Conservation (phyloP, 2,888 invertebrate species). For the Tachystola acroxantha region DNA sequence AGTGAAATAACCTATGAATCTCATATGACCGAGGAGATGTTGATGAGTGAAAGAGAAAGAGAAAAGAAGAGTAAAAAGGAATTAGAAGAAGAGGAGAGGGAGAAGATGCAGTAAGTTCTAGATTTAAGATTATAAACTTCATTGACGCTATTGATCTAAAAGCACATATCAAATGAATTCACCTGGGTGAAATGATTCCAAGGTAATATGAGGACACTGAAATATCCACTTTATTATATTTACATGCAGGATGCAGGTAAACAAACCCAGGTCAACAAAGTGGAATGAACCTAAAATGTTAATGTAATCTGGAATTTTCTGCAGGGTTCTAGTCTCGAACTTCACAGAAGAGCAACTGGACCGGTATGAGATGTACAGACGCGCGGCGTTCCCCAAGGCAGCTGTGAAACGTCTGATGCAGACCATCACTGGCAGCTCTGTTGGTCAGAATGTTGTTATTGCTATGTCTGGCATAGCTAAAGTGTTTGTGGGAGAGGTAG, state of each 20-base stretch:
- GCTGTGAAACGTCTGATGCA: conserved; percentile 98
- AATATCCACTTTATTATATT: no score
- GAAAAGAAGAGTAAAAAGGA: conserved; percentile 88
- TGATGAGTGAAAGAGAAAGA: conserved; percentile 78
- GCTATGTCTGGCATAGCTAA: conserved; percentile 99
- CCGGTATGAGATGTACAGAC: conserved; percentile 98
- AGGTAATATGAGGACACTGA: no score
- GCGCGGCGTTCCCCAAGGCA: conserved; percentile 98
- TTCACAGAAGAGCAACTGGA: conserved; percentile 99
- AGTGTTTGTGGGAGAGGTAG: conserved; percentile 99
- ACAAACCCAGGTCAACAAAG: no score
- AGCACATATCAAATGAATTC: no score
- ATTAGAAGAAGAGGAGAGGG: conserved; percentile 94
- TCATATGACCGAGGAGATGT: conserved; percentile 58
- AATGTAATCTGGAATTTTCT: no score
- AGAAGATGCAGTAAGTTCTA: conserved; percentile 94
- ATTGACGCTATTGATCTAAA: no score
- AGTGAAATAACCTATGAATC: conserved; percentile 51
- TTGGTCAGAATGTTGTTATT: conserved; percentile 99
- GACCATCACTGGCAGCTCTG: conserved; percentile 97
- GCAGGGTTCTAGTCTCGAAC: conserved; percentile 96
- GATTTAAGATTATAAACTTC: no score
- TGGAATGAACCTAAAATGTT: no score
- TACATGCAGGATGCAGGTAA: no score
- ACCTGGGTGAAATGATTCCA: no score